These are phyloP conservation scores for Nasonia giraulti DNA, from an alignment of 1,140 invertebrate genomes.

Conservation along the genomic window DNA sequence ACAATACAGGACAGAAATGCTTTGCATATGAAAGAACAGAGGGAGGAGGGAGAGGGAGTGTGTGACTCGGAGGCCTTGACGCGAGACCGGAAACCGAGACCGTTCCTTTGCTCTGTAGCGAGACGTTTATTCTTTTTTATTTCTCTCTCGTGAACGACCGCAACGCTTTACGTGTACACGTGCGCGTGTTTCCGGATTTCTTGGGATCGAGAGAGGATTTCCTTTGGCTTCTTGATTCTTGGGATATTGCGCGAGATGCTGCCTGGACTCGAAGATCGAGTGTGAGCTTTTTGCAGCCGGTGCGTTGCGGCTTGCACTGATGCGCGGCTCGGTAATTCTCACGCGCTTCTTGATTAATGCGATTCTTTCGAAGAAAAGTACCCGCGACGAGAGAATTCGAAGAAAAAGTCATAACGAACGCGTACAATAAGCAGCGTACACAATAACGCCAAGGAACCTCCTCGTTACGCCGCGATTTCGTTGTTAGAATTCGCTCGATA, in stretches of 20 bases:
- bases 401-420: no score
- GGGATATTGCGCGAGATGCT: background rate
- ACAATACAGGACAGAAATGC: slow-evolving; percentile 57
- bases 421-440: no score
- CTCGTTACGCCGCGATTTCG: no score
- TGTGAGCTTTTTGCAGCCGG: background rate
- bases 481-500: no score
- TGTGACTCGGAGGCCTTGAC: background rate
- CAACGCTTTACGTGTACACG: slow-evolving; percentile 40
- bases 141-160: background rate
- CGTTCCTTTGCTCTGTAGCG: background rate
- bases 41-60: slow-evolving; percentile 48
- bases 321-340: background rate
- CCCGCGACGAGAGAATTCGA: no score
- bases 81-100: slow-evolving; percentile 12
- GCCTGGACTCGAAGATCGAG: background rate
- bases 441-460: no score
- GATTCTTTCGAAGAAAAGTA: background rate
- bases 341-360: background rate
- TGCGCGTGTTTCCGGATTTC: slow-evolving; percentile 2
- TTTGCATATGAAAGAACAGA: slow-evolving; percentile 71
- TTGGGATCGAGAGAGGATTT: background rate
- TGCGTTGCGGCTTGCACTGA: background rate
- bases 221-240: background rate
- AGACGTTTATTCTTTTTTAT: background rate